Conservation (phyloP, 2,888 invertebrate genomes). For the Cecidostiba fungosa region DNA sequence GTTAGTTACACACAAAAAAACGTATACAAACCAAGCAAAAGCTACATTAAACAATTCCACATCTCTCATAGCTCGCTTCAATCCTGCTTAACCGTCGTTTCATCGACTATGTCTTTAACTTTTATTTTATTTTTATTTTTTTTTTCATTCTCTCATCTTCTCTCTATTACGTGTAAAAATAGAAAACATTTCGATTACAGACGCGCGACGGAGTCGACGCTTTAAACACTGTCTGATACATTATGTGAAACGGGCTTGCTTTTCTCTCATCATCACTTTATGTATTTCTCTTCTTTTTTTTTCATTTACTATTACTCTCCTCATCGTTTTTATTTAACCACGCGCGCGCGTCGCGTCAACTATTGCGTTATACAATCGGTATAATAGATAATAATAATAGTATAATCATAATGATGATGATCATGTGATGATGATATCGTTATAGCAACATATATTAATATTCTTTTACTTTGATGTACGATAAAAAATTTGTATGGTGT, state of each 20-base stretch:
- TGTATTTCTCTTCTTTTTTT: constrained; percentile 22
- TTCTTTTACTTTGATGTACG: constrained; percentile 12
- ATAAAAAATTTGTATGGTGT: constrained; percentile 37
- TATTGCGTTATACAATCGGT: constrained; percentile 47
- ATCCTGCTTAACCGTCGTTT: constrained; percentile 40
- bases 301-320: constrained; percentile 27
- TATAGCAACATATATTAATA: constrained; percentile 55
- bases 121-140: constrained; percentile 31
- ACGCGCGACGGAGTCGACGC: constrained; percentile 66
- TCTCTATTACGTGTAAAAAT: constrained; percentile 76
- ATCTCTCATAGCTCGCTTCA: constrained; percentile 15
- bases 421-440: constrained; percentile 35
- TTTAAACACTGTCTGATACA: constrained; percentile 61
- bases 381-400: constrained; percentile 29
- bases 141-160: constrained; percentile 49
- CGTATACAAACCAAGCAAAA: constrained; percentile 38
- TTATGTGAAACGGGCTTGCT: constrained; percentile 57
- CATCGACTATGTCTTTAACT: constrained; percentile 46
- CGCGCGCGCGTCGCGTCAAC: constrained; percentile 42
- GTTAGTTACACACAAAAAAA: background rate
- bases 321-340: constrained; percentile 14
- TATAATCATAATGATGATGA: constrained; percentile 52
- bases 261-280: constrained; percentile 39
- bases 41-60: constrained; percentile 43
- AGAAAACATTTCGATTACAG: constrained; percentile 78